A percentile compares a stretch with the other conserved stretches of the same genome.
phyloP scores from a whole-genome alignment of 1,140 invertebrate species.

The Gryllus bimaculatus region DNA sequence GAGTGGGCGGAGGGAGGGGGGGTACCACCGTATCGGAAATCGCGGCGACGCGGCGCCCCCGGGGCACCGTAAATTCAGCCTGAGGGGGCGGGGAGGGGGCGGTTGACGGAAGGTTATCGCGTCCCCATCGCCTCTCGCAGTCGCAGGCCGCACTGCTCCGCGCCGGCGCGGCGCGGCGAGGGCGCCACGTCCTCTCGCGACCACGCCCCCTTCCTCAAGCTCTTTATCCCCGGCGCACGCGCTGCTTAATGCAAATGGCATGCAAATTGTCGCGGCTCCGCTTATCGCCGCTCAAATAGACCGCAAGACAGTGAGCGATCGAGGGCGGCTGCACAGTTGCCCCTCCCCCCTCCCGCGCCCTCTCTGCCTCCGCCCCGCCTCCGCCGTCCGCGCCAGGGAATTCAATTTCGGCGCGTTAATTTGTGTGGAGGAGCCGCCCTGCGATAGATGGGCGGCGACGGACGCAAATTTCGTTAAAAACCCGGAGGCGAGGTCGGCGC shows the following conservation, averaged over 20 bases:
- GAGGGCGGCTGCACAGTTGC: background rate
- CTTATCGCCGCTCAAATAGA: slow-evolving; percentile 1
- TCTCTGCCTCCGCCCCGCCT: no score
- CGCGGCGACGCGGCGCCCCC: no score
- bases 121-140: no score
- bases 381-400: background rate
- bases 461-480: slow-evolving; percentile 5
- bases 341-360: background rate
- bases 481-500: no score
- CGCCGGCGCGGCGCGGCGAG: no score
- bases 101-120: no score
- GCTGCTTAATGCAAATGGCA: slow-evolving; percentile 1
- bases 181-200: no score
- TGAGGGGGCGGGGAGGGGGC: no score
- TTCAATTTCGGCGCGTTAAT: slow-evolving; percentile 1
- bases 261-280: background rate
- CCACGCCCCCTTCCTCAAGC: background rate
- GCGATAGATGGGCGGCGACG: background rate
- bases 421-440: background rate
- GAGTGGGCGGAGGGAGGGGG: no score
- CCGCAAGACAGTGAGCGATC: slow-evolving; percentile 2
- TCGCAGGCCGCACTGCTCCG: no score
- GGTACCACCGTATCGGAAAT: no score
- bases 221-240: background rate
- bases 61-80: no score